These are phyloP conservation scores for Steinernema khuongi DNA, from an alignment of 1,140 invertebrate genomes.

Conservation along the genomic window DNA sequence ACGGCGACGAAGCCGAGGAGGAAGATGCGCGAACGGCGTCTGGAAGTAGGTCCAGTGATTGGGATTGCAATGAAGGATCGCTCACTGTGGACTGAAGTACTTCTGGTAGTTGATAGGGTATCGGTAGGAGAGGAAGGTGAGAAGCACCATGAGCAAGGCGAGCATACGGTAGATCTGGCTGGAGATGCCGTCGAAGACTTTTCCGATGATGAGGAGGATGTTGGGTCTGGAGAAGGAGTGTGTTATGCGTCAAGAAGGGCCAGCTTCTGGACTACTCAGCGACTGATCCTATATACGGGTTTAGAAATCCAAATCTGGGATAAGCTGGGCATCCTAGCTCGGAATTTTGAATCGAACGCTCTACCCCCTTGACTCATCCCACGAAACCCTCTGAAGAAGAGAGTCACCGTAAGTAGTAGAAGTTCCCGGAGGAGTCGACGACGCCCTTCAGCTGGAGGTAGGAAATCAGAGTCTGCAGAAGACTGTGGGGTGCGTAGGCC, in stretches of 20 bases:
- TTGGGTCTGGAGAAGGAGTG: background rate
- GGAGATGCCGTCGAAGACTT: background rate
- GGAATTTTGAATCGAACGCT: too few relatives aligned
- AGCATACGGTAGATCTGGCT: background rate
- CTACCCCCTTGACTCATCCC: too few relatives aligned
- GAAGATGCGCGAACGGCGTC: background rate
- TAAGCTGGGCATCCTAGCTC: too few relatives aligned
- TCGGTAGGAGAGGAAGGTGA: background rate
- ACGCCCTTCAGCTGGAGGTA: background rate
- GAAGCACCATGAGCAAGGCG: background rate
- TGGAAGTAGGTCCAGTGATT: background rate
- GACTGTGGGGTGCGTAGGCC: background rate
- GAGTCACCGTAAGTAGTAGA: background rate
- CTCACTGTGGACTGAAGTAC: background rate
- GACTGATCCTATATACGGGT: too few relatives aligned
- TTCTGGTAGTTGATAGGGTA: background rate
- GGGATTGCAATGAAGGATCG: background rate
- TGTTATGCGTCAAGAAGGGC: too few relatives aligned
- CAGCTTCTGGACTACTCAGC: too few relatives aligned
- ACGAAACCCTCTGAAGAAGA: background rate
- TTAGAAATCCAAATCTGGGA: too few relatives aligned
- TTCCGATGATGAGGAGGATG: background rate
- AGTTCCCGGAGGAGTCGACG: background rate
- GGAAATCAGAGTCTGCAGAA: background rate
- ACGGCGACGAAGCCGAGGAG: background rate